phyloP scores from a whole-genome alignment of 1,140 invertebrate genomes.

The Drosophila albomicans region DNA sequence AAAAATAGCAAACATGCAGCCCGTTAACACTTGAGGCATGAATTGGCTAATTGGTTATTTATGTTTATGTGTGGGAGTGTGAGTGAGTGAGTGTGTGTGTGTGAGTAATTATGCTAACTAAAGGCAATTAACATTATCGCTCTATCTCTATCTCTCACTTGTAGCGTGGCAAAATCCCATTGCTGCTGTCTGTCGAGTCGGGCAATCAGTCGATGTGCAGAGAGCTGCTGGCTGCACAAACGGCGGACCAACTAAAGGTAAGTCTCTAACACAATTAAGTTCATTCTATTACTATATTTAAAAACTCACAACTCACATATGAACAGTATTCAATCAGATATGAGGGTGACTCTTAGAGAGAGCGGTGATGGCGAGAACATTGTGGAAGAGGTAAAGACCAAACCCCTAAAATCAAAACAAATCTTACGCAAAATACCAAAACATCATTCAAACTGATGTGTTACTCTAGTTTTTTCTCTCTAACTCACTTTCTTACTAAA shows the following conservation, averaged over 20 bases:
- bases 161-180: slow-evolving; percentile 95
- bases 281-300: background rate
- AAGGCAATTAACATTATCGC: slow-evolving; percentile 81
- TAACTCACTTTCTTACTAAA: background rate
- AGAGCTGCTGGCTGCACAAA: slow-evolving; percentile 94
- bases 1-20: slow-evolving; percentile 77
- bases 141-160: slow-evolving; percentile 74
- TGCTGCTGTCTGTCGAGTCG: slow-evolving; percentile 96
- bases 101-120: slow-evolving; percentile 49
- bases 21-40: slow-evolving; percentile 79
- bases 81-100: slow-evolving; percentile 7
- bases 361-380: slow-evolving; percentile 13
- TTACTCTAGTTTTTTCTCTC: background rate
- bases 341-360: slow-evolving; percentile 13
- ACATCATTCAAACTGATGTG: slow-evolving; percentile 2
- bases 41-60: slow-evolving; percentile 83
- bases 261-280: slow-evolving; percentile 35
- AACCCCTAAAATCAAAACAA: background rate
- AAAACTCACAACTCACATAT: slow-evolving; percentile 1
- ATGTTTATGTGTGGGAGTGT: slow-evolving; percentile 49
- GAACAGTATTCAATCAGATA: slow-evolving; percentile 18
- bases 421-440: background rate
- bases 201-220: slow-evolving; percentile 97
- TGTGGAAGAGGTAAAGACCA: slow-evolving; percentile 17
- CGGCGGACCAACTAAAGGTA: slow-evolving; percentile 91